Percentiles rank a stretch among this genome's conserved stretches.
These are phyloP conservation scores for Narcine bancroftii DNA, from an alignment of 2,113 vertebrate species.

Conservation along the genomic window DNA sequence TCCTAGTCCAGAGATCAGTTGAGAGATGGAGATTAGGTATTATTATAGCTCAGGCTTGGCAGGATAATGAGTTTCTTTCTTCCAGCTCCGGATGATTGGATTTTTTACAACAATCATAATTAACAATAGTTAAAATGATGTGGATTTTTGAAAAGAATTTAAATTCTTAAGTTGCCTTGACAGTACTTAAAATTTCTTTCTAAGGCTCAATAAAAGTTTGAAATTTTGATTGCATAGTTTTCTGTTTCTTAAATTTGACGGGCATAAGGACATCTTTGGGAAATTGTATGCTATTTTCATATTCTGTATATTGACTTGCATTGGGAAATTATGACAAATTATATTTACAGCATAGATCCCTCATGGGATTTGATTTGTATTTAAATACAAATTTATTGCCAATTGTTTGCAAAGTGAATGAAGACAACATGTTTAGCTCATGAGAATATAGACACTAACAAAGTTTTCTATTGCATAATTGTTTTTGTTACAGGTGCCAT, in stretches of 20 bases:
- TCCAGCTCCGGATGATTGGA: background rate
- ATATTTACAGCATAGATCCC: background rate
- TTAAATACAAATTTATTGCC: slow-evolving; percentile 40
- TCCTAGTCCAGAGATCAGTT: slow-evolving; percentile 4
- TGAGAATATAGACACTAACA: background rate
- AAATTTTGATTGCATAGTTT: background rate
- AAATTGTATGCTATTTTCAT: background rate
- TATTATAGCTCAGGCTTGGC: background rate
- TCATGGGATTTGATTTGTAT: slow-evolving; percentile 23
- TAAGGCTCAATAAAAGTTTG: no score
- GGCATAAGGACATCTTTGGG: background rate
- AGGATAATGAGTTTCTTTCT: background rate
- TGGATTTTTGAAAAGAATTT: background rate
- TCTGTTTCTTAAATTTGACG: background rate
- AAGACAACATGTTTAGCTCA: background rate
- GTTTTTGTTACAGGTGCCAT: slow-evolving; percentile 71
- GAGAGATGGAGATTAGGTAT: background rate
- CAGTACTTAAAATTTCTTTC: background rate
- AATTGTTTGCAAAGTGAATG: background rate
- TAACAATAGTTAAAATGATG: background rate
- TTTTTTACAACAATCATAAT: background rate
- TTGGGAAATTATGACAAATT: background rate
- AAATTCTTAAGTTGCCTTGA: background rate
- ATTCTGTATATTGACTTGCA: background rate
- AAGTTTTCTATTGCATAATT: background rate